Evolutionary conservation across 2,113 vertebrate species (phyloP), one percentile per base, ranked within the genome.

Genomic region (Ursus arctos): DNA sequence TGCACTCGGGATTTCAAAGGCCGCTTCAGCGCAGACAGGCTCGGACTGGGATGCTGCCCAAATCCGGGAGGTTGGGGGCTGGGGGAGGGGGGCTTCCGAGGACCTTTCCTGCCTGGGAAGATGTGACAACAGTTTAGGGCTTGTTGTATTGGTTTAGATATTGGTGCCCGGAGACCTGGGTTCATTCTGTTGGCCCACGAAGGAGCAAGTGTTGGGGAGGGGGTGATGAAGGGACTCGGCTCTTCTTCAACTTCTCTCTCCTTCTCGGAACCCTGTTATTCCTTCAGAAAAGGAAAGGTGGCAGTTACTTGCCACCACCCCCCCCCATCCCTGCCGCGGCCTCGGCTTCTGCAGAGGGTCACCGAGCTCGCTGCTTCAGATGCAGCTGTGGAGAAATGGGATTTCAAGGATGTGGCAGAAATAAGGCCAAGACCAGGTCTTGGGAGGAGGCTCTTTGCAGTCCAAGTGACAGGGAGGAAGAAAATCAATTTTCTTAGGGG

Each of bases 171-270:
- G 82, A 51, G 74, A 72, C 53, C 19, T 51, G 40, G 89, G 40
- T 31, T 83, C 26, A 40, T 95, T 53, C 74, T 36, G 59, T 88
- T 84, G 81, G 40, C 61, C 81, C 86, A 19, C 33, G 28, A 49
- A 95, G 87, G 19, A 87, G 77, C 93, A 33, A 33, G 94, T 63
- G 21, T 51, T 22, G n/a, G 77, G 87, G 33, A 65, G n/a, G 40
- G 9, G 79, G 43, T 19, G 74, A 16, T 14, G 49, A 72, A 81
- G 85, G 59, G 49, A 76, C 69, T 79, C 36, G 47, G 65, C 65
- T 77, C 51, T 77, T 82, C 71, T 84, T 72, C 82, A 91, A 95
- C 89, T 97, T 95, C 53, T 74, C 14, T 59, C 85, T 93, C 49
- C 71, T 86, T 67, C 49, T 36, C 33, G 43, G 83, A 92, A 72